These are phyloP conservation scores for Solea senegalensis DNA, from an alignment of 2,113 vertebrate genomes.

Conservation along the genomic window DNA sequence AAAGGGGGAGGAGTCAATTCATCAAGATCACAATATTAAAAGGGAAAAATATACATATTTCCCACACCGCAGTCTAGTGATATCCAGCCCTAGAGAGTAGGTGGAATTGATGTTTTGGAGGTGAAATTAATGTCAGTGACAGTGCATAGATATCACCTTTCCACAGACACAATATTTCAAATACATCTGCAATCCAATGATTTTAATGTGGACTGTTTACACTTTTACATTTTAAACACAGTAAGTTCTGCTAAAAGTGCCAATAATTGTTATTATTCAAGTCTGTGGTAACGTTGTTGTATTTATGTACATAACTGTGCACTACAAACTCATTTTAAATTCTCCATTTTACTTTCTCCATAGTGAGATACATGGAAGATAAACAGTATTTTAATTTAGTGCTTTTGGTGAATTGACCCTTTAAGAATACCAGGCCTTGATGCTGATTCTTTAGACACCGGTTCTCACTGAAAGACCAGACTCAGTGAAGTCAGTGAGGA, in stretches of 20 bases:
- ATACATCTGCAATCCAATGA: no score
- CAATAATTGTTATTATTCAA: no score
- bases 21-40: not conserved
- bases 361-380: not conserved
- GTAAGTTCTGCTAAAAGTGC: not conserved
- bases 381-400: not conserved
- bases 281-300: no score
- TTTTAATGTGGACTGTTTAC: no score
- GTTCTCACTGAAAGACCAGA: slow-evolving; percentile 52
- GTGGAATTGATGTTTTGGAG: not conserved
- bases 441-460: slow-evolving; percentile 51
- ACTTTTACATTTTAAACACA: not conserved
- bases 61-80: not conserved
- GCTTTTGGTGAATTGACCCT: slow-evolving; percentile 35
- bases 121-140: not conserved
- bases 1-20: slow-evolving; percentile 7
- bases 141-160: not conserved
- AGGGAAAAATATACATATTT: no score
- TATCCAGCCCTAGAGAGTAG: not conserved
- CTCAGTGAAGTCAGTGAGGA: slow-evolving; percentile 17
- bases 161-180: no score
- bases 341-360: not conserved
- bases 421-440: slow-evolving; percentile 27
- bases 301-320: not conserved
- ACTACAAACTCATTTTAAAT: not conserved